Evolutionary conservation across 1,140 invertebrate species (phyloP), one percentile per base, ranked within the genome.

Genomic region (Lasioglossum baleicum): DNA sequence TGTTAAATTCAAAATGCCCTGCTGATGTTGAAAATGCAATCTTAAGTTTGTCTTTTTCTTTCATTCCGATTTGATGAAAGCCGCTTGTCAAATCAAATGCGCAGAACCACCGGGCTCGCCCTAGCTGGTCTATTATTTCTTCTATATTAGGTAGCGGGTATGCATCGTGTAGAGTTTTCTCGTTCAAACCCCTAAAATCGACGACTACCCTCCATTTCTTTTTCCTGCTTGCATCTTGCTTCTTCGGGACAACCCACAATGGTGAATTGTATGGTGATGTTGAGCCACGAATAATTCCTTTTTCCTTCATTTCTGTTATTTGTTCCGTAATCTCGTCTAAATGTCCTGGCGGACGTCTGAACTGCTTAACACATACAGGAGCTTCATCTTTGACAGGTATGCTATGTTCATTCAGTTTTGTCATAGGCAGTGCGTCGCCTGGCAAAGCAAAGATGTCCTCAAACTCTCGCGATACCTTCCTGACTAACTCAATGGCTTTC

Each of bases 101-200:
- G 8, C 71, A 13, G 31, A 70, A 70, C 15, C 13, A 70, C 31
- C 17, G 10, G 4, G 61, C 15, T 8, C 6, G 7, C 13, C 71
- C 60, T 20, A 74, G 7, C 5, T 51, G 22, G 31, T 74, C 71
- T 15, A 88, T 13, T 26, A 88, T 89, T 11, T 93, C 91, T 10
- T 90, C 87, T 8, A 94, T 93, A 65, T 93, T 90, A 0, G 94
- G 94, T 10, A 95, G 63, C 0, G 94, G 94, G 83, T 92, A 95
- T 26, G 86, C 84, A 80, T 95, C 94, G 7, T 84, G 87, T 6
- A 89, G 80, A 0, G 90, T 92, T 65, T 83, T 87, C 0, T 91
- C 88, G 77, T 93, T 93, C 20, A 93, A 44, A 68, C 80, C 67
- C 71, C 90, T 80, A 42, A 89, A 92, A 81, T 92, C 91, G 1